Evolutionary conservation across 2,113 vertebrate genomes (phyloP).

Genomic region (Azemiops feae): DNA sequence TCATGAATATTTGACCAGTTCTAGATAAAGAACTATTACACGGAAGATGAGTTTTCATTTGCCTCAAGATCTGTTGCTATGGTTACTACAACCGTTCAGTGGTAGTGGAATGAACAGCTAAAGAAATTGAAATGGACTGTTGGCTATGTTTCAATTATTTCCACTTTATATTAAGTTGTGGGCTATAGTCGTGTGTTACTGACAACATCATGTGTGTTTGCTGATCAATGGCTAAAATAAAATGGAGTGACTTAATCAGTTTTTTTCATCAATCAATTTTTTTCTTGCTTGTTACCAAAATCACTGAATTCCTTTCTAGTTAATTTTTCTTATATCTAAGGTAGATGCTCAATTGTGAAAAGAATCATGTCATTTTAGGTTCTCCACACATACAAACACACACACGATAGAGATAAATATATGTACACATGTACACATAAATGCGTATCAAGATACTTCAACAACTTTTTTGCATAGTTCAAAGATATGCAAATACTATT

Average conservation of each 20-base stretch:
- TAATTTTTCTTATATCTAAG: neutral
- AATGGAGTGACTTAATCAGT: neutral
- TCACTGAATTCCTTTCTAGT: neutral
- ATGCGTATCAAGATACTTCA: neutral
- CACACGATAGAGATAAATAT: no score
- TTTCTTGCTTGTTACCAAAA: neutral
- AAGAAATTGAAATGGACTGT: neutral
- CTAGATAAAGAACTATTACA: conserved; percentile 13
- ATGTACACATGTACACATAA: neutral
- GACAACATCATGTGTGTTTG: neutral
- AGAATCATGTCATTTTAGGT: neutral
- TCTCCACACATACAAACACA: neutral
- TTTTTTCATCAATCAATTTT: neutral
- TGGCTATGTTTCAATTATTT: neutral
- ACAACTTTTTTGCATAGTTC: neutral
- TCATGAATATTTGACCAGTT: conserved; percentile 2
- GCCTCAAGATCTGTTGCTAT: neutral
- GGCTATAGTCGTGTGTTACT: neutral
- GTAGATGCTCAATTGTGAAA: neutral
- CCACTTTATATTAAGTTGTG: neutral
- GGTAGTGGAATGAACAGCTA: neutral
- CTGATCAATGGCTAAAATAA: neutral
- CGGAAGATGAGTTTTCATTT: conserved; percentile 8
- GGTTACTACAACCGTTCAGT: neutral
- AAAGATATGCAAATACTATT: neutral